Base-by-base conservation (phyloP, 2,888 invertebrate genomes). In the Sisyra terminalis region DNA sequence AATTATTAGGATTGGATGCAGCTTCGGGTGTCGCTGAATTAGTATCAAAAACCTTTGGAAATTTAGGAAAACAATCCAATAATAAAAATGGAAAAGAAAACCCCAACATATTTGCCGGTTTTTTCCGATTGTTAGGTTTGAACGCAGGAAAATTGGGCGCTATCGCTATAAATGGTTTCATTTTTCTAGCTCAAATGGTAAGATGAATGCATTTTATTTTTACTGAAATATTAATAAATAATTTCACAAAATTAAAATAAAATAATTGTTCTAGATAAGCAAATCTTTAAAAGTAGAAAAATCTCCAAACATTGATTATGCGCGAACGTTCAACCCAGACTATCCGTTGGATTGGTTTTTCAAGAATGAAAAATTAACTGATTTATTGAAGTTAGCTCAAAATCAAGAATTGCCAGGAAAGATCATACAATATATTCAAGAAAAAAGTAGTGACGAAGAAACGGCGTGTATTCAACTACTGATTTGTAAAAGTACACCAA, bases 151-250 rank as follows among this genome's bases (percentile, higher is more conserved):
- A 83, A 61, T 69, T 87, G 46, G 79, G 82, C 24, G 86, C 87
- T 1, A 76, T 87, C 32, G 83, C 85, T 10, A 71, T 88, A 11
- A 88, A 88, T 57, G 83, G 82, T 14, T 68, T 87, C 11, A 77
- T 88, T 48, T 84, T 86, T 60, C 70, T 88, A 11, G 86, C 87
- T 1, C 85, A 87, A 63, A 69, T 86, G 75, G 87, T 86, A 62
- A 67, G 69, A 32, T 32, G 5, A 6, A 32, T 13, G 4, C 14
- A 32, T 32, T n/a, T n/a, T n/a, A n/a, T n/a, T n/a, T n/a, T n/a
- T 35, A 36, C 36, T 7, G 9, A 16, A 6, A 16, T n/a, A 43
- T 31, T 24, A 15, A 38, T 29, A 39, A 7, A 41, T 29, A 4
- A 24, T 11, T 31, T 44, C 17, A 37, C 34, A 47, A 8, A 15